Conservation (phyloP, 2,797 vertebrate genomes). For the Liparis tanakae region DNA sequence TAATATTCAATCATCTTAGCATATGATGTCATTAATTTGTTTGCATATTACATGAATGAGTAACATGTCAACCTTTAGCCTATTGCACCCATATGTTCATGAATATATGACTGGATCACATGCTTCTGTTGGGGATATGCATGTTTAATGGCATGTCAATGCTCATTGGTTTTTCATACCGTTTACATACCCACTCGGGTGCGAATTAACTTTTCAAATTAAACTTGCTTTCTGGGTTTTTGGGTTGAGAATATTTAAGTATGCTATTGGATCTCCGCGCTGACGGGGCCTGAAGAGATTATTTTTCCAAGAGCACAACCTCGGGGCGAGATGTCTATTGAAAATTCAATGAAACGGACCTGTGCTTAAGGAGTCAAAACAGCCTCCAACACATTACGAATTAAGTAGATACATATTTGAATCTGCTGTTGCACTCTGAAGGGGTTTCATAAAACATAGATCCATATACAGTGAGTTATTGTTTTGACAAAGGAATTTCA, state of each 20-base stretch:
- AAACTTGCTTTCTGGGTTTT: constrained; percentile 55
- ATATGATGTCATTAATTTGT: constrained; percentile 35
- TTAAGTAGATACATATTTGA: constrained; percentile 45
- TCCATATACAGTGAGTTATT: constrained; percentile 11
- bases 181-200: constrained; percentile 58
- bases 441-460: constrained; percentile 5
- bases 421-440: constrained; percentile 18
- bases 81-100: constrained; percentile 27
- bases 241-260: constrained; percentile 57
- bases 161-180: constrained; percentile 62
- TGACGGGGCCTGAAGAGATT: constrained; percentile 57
- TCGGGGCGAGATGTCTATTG: constrained; percentile 64
- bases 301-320: constrained; percentile 57
- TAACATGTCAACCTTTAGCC: constrained; percentile 51
- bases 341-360: constrained; percentile 62
- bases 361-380: constrained; percentile 54
- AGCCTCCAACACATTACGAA: constrained; percentile 59
- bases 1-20: constrained; percentile 21
- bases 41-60: constrained; percentile 47
- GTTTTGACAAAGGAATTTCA: not conserved
- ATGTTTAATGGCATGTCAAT: constrained; percentile 62
- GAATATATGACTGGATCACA: constrained; percentile 53
- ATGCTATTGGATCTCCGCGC: constrained; percentile 72
- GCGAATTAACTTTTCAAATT: constrained; percentile 60
- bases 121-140: constrained; percentile 46